A percentile compares a stretch with the other conserved stretches of the same genome.
These are phyloP conservation scores for Steatocranus sp. DNA, from an alignment of 2,797 vertebrate genomes.

Conservation along the genomic window DNA sequence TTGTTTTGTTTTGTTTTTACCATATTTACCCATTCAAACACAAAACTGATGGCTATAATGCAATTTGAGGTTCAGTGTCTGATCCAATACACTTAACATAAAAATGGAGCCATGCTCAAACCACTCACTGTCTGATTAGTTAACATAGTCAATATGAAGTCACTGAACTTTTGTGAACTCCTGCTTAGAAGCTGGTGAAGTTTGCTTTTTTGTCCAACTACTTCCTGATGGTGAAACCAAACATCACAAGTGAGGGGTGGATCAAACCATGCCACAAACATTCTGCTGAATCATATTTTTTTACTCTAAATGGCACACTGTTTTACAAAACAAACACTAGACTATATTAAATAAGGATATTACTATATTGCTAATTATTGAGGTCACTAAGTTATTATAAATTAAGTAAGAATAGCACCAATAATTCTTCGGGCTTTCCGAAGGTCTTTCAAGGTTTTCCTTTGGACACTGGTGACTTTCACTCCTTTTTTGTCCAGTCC, in stretches of 20 bases:
- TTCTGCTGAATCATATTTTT: neutral
- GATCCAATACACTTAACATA: neutral
- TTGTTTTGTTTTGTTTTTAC: neutral
- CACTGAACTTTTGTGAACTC: neutral
- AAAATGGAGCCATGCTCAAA: neutral
- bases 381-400: neutral
- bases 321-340: neutral
- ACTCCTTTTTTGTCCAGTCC: neutral
- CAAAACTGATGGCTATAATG: neutral
- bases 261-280: neutral
- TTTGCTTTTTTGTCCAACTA: neutral
- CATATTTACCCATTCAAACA: neutral
- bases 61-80: neutral
- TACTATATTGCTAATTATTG: neutral
- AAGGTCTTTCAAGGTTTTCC: neutral
- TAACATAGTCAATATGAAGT: neutral
- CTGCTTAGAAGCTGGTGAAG: neutral
- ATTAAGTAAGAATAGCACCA: neutral
- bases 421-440: neutral
- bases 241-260: neutral
- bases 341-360: neutral
- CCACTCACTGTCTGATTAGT: neutral
- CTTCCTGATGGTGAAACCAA: neutral
- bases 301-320: neutral
- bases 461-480: neutral